Percentiles rank a stretch among this genome's conserved stretches.
Conservation (phyloP, 1,140 invertebrate species). For the Zaprionus kolodkinae region DNA sequence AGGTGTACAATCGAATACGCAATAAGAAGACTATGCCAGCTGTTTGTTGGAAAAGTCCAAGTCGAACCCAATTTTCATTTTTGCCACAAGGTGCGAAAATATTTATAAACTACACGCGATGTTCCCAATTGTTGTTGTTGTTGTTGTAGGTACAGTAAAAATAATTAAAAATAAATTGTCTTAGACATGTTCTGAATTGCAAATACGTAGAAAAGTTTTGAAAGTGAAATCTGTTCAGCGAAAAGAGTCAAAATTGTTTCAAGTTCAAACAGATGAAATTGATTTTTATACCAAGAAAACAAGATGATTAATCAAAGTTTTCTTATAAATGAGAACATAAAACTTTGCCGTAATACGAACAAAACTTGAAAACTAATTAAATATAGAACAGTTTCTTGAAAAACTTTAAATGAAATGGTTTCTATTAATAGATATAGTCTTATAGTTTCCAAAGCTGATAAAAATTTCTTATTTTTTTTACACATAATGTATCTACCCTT, state of each 20-base stretch:
- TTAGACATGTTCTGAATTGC: constrained; percentile 28
- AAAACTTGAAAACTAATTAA: too few relatives aligned
- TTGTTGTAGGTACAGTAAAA: constrained; percentile 47
- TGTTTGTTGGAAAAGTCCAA: constrained; percentile 26
- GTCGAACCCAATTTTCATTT: constrained; percentile 48
- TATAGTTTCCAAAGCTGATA: too few relatives aligned
- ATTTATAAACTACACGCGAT: constrained; percentile 30
- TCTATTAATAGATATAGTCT: neutral
- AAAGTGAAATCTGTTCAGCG: constrained; percentile 4
- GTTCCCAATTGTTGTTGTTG: constrained; percentile 28
- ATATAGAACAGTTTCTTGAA: too few relatives aligned
- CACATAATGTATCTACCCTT: neutral
- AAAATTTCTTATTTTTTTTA: too few relatives aligned
- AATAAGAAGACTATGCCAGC: constrained; percentile 33
- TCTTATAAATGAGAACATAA: neutral
- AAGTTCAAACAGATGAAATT: neutral
- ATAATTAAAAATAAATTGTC: constrained; percentile 39
- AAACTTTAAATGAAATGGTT: too few relatives aligned
- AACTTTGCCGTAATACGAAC: neutral
- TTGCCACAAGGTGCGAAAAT: constrained; percentile 60
- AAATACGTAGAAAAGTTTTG: constrained; percentile 15
- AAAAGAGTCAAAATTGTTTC: neutral
- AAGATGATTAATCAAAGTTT: neutral
- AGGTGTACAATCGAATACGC: constrained; percentile 47
- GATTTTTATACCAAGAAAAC: neutral